phyloP scores from a whole-genome alignment of 2,113 vertebrate species.

The Chionis minor region DNA sequence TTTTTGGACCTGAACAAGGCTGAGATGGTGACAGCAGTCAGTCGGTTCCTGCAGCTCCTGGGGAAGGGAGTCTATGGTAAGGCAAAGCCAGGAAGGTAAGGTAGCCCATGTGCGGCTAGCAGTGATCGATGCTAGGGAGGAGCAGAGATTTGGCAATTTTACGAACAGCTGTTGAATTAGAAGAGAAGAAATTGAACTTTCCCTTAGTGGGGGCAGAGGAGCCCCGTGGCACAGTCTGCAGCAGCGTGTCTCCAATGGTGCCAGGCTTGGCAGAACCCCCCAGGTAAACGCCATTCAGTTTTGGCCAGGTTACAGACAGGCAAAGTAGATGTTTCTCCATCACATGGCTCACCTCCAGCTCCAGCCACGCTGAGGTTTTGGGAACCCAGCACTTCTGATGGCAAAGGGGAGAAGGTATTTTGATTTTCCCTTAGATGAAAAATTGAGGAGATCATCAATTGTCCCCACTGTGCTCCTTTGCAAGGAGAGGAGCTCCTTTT shows the following conservation, averaged over 20 bases:
- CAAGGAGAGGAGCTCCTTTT: neutral
- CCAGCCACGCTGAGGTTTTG: neutral
- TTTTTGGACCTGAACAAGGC: slow-evolving; percentile 84
- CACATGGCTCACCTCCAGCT: fast-evolving
- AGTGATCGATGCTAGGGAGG: fast-evolving
- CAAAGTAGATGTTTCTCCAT: neutral
- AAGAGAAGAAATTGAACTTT: neutral
- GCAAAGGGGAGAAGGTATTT: neutral
- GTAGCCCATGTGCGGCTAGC: fast-evolving
- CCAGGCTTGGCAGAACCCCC: neutral
- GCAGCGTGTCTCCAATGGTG: neutral
- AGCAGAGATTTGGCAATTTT: neutral
- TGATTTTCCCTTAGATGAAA: neutral
- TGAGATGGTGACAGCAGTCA: slow-evolving; percentile 81
- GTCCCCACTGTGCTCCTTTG: fast-evolving
- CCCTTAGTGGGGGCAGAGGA: neutral
- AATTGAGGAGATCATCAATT: neutral
- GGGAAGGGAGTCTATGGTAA: slow-evolving; percentile 85
- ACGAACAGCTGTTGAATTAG: neutral
- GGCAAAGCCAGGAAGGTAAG: neutral
- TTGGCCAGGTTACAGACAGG: neutral
- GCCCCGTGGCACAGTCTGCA: neutral
- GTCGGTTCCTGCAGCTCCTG: slow-evolving; percentile 82
- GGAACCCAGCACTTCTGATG: neutral
- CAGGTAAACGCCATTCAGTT: neutral